A percentile compares a stretch with the other conserved stretches of the same genome.
Conservation (phyloP, 2,797 vertebrate genomes). For the Phrynocephalus vlangalii region DNA sequence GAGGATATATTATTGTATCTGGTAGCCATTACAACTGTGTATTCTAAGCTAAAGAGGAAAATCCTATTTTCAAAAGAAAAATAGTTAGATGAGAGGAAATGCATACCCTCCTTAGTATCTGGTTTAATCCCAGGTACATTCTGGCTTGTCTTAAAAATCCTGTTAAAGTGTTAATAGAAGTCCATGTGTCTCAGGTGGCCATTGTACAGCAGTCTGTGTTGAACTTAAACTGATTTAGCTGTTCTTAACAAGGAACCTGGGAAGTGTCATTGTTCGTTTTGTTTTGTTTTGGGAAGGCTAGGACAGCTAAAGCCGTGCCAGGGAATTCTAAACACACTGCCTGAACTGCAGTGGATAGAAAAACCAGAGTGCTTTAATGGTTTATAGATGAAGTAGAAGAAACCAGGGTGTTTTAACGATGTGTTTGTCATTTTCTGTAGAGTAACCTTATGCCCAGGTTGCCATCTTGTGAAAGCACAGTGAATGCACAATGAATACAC, state of each 20-base stretch:
- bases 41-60: no score
- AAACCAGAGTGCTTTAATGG: background rate
- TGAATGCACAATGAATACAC: no score
- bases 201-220: background rate
- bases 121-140: background rate
- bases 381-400: background rate
- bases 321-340: background rate
- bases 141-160: background rate
- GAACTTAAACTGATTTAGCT: background rate
- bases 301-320: background rate
- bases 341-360: background rate
- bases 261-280: background rate
- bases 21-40: no score
- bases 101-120: no score
- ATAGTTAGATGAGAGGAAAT: no score
- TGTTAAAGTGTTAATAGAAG: background rate
- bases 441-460: no score
- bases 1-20: no score
- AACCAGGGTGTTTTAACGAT: background rate
- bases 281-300: background rate
- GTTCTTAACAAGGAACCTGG: background rate
- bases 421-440: background rate
- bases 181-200: background rate
- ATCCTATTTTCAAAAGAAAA: no score
- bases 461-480: background rate